Evolutionary conservation across 1,140 invertebrate species (phyloP).

Genomic region (Ceratosolen solmsi): DNA sequence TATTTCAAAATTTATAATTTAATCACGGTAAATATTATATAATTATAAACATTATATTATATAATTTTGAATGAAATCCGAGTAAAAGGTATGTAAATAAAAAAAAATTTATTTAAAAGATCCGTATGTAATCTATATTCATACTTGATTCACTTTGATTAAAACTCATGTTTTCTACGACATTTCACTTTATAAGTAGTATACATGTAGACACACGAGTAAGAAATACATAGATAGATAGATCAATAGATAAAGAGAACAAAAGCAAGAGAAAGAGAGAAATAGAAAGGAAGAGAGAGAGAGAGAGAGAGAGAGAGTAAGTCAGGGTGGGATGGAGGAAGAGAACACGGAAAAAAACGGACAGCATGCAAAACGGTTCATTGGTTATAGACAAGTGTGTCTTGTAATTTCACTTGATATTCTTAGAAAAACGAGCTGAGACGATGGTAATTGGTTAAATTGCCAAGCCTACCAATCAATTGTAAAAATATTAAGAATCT

Average conservation of each 20-base stretch:
- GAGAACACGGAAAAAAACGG: background rate
- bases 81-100: no score
- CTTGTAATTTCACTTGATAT: slow-evolving; percentile 68
- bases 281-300: background rate
- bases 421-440: slow-evolving; percentile 62
- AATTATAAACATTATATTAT: background rate
- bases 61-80: background rate
- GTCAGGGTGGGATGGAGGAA: background rate
- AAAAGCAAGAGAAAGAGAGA: no score
- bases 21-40: background rate
- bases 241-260: no score
- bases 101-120: background rate
- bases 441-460: slow-evolving; percentile 67
- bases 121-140: slow-evolving; percentile 18
- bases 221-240: no score
- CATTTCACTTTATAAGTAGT: no score
- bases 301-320: background rate
- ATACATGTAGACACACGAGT: no score
- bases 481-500: slow-evolving; percentile 66
- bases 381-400: slow-evolving; percentile 43
- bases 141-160: no score
- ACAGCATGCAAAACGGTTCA: slow-evolving; percentile 21
- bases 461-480: slow-evolving; percentile 72
- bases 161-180: no score
- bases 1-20: slow-evolving; percentile 10